Conservation (phyloP, 2,113 vertebrate species). For the Macrotis lagotis region DNA sequence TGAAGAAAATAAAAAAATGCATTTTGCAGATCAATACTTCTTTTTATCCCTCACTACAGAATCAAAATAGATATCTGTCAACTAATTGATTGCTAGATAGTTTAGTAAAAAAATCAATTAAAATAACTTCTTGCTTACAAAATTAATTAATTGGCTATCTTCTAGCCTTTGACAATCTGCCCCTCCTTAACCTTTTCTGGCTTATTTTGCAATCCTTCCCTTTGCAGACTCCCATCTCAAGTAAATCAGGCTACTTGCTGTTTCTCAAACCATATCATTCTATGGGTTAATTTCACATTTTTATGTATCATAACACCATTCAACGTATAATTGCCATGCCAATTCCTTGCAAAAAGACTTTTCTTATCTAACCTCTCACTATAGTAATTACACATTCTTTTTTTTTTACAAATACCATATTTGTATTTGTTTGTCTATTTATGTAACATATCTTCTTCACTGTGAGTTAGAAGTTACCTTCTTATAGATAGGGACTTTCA, state of each 20-base stretch:
- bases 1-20: background rate
- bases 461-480: background rate
- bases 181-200: too few relatives aligned
- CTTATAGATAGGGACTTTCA: too few relatives aligned
- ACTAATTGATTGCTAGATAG: background rate
- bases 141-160: background rate
- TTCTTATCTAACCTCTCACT: background rate
- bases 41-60: background rate
- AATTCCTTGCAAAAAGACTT: background rate
- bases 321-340: background rate
- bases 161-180: background rate
- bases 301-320: background rate
- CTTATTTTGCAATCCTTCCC: background rate
- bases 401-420: background rate
- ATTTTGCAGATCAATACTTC: background rate
- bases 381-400: too few relatives aligned
- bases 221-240: background rate
- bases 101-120: background rate
- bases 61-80: background rate
- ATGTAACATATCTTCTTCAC: background rate
- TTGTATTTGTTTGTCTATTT: background rate
- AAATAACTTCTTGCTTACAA: too few relatives aligned
- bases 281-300: background rate
- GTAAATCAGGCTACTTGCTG: background rate
- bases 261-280: background rate